Conservation (phyloP, 2,888 invertebrate genomes). For the Drosophila leonis region DNA sequence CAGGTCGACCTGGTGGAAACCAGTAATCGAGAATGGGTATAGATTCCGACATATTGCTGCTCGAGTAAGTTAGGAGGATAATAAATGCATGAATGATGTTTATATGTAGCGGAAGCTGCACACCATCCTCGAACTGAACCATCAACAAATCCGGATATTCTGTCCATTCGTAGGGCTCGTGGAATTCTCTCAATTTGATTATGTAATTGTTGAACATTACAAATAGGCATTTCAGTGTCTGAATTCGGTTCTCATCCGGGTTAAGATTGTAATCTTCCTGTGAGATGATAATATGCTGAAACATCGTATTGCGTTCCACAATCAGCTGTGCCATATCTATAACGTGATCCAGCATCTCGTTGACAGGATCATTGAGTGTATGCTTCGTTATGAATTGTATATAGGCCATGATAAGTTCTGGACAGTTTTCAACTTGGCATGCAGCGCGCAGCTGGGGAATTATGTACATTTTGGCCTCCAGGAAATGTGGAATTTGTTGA, state of each 20-base stretch:
- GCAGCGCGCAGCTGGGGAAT: constrained; percentile 92
- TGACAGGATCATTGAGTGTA: constrained; percentile 88
- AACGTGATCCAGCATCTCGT: constrained; percentile 89
- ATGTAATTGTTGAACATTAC: constrained; percentile 91
- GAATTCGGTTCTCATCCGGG: constrained; percentile 84
- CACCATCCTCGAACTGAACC: constrained; percentile 85
- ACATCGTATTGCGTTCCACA: constrained; percentile 95
- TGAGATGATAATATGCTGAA: constrained; percentile 91
- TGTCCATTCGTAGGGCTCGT: constrained; percentile 84
- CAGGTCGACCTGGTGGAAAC: constrained; percentile 91
- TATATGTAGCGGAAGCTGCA: constrained; percentile 84
- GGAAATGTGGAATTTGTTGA: constrained; percentile 92
- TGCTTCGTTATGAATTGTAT: constrained; percentile 93
- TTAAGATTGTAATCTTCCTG: constrained; percentile 65
- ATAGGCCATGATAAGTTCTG: constrained; percentile 90
- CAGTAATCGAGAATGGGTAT: constrained; percentile 91
- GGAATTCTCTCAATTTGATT: constrained; percentile 87
- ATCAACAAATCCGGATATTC: constrained; percentile 85
- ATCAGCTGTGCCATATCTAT: constrained; percentile 95
- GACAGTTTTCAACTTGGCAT: constrained; percentile 95
- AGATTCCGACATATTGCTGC: constrained; percentile 84
- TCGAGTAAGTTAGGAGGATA: constrained; percentile 91
- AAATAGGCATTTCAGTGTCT: constrained; percentile 90
- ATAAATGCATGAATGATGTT: constrained; percentile 92
- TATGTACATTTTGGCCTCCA: constrained; percentile 89